phyloP scores from a whole-genome alignment of 2,113 vertebrate genomes.

The Lonchura striata region DNA sequence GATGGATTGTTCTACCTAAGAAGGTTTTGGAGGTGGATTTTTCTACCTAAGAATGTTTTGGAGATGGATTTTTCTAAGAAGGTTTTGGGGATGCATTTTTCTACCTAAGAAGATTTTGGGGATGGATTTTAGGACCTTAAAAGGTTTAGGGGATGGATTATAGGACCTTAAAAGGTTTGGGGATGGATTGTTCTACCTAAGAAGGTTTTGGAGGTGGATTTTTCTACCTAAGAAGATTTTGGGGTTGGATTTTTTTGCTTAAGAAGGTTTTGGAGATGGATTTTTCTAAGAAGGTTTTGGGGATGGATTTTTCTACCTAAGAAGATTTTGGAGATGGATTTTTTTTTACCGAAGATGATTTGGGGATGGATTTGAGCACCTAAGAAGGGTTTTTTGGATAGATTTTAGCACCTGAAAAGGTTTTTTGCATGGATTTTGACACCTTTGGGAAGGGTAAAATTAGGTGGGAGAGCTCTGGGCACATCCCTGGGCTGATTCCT shows the following conservation, averaged over 20 bases:
- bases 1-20: too few species aligned
- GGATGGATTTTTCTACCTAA: not conserved
- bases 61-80: too few species aligned
- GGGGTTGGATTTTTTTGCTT: not conserved
- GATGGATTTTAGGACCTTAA: not conserved
- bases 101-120: rapidly evolving
- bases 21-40: too few species aligned
- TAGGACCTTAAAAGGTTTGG: rapidly evolving
- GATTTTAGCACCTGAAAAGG: not conserved
- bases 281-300: not conserved
- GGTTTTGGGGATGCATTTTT: too few species aligned
- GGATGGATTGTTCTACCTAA: not conserved
- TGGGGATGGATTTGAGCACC: not conserved
- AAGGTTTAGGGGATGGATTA: not conserved
- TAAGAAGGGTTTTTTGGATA: rapidly evolving
- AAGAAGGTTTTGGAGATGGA: not conserved
- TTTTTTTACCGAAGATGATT: too few species aligned
- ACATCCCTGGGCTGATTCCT: not conserved
- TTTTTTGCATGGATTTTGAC: not conserved
- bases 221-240: rapidly evolving
- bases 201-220: not conserved
- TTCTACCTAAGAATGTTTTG: too few species aligned
- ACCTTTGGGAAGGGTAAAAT: not conserved
- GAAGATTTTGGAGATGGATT: not conserved
- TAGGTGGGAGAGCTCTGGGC: not conserved